Evolutionary conservation across 2,113 vertebrate genomes (phyloP), one percentile per base, ranked within the genome.

Genomic region (Chamaetylas fuelleborni): DNA sequence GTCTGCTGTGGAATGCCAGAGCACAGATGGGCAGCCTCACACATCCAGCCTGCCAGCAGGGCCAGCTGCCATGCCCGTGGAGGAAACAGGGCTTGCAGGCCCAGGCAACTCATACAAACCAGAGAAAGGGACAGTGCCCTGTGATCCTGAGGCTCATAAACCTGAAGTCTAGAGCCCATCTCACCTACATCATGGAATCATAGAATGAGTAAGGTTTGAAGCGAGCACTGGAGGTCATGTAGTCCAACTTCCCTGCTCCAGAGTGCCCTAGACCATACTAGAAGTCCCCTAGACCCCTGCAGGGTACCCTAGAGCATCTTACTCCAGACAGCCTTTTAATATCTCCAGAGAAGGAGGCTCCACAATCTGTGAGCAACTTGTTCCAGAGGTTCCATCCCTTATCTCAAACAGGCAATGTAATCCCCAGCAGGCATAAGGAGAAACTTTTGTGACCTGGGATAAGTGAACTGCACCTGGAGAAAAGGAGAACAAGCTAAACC

Each of bases 61-160:
- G 20, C 60, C 6, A 3, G 15, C 72, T 57, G 40, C 79, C 25
- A 17, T 38, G 19, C 9, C 5, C 0, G 0, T 8, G 23, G 13
- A 62, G 13, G 11, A 42, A 14, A 47, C 0, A 0, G 5, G 45
- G 17, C 48, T 65, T 73, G 40, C 79, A 90, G 83, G 66, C 47
- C 66, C 53, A 28, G 28, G 33, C 28, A 92, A 8, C n/a, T 65
- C 31, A 2, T 2, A 29, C 0, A 5, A 50, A 74, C 31, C n/a
- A 50, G 28, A 74, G 38, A 54, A 78, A 11, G 26, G 18, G 6
- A 31, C 1, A 15, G 40, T 61, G 36, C n/a, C 50, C 36, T 36
- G 12, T 3, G 0, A 28, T 57, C 64, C 86, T 73, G 31, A 83
- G 17, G 43, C 53, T 26, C 34, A 72, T 45, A 50, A 65, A 71